Evolutionary conservation across 2,888 invertebrate species (phyloP), one percentile per base, ranked within the genome.

Genomic region (Xestia c-nigrum): DNA sequence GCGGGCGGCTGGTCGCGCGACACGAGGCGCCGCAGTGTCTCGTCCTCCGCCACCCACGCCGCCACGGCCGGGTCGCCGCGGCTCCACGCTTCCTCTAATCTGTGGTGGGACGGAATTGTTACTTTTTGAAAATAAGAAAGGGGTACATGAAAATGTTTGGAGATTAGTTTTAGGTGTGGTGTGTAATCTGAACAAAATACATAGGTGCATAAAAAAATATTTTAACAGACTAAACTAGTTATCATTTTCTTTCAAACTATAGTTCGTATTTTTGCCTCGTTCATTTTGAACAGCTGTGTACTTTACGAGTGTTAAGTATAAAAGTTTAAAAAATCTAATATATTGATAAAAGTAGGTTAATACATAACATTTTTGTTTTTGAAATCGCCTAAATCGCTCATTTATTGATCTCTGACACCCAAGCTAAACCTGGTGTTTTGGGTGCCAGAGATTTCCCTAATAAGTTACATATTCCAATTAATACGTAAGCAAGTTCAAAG

Each of bases 1-100:
- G 89, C 98, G 86, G 98, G 97, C 1, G 97, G 93, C 57, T 97
- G 97, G 89, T 85, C 77, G 0, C 91, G 89, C 7, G 92, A 72
- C 81, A 98, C 97, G 71, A 99, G 97, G 84, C 97, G 97, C 88
- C 98, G 98, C 88, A 99, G 98, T 84, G 98, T 98, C 89, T 98
- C 98, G 95, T 99, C 99, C 91, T 98, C 98, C 59, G 98, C 97
- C 83, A 98, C 97, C 98, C 99, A 99, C 40, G 98, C 97, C 0
- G 99, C 99, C 73, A 99, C 97, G 85, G 98, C 98, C 0, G 98
- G 97, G 93, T 99, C 99, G 72, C 98, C 98, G 89, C 98, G 97
- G 77, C 98, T 98, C 90, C 98, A 98, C 0, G 99, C 99, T 87
- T 98, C 98, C 94, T 99, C 99, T 91, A 99, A 96, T 87, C 97